These are phyloP conservation scores for Metellina segmentata DNA, from an alignment of 2,888 invertebrate genomes.

Conservation along the genomic window DNA sequence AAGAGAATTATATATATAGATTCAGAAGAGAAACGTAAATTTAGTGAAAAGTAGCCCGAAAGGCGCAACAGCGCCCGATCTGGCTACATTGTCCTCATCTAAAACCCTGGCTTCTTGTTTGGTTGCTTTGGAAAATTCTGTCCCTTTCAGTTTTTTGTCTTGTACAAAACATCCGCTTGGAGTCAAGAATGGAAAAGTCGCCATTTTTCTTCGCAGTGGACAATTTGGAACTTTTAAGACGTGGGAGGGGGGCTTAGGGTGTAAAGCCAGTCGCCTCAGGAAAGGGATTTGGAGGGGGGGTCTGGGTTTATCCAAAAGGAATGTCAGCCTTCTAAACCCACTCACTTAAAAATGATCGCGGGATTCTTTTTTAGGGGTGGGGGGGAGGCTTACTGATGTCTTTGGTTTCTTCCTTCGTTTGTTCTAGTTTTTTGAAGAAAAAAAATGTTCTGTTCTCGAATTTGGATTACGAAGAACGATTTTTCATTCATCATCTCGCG, in stretches of 20 bases:
- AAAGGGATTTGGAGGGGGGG: constrained; percentile 1
- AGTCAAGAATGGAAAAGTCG: constrained; percentile 50
- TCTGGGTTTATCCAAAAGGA: constrained; percentile 27
- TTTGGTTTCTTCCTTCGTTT: background rate
- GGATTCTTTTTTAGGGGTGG: background rate
- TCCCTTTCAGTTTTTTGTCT: constrained; percentile 3
- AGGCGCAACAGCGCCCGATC: constrained; percentile 2
- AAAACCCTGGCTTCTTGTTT: background rate
- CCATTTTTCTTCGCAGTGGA: constrained; percentile 37
- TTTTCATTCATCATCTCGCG: constrained; percentile 18
- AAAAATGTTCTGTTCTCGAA: background rate
- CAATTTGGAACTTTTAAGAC: constrained; percentile 43
- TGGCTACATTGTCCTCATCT: background rate
- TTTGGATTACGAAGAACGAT: background rate
- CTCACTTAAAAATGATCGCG: constrained; percentile 48
- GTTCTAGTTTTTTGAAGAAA: background rate
- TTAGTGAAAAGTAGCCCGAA: too few species aligned
- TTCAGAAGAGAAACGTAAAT: too few species aligned
- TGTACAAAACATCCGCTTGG: constrained; percentile 48
- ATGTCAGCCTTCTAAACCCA: constrained; percentile 23
- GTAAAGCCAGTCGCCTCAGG: background rate
- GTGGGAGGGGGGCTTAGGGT: too few species aligned
- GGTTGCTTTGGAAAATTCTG: background rate
- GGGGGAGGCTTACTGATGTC: too few species aligned
- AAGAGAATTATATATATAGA: too few species aligned